Base-by-base conservation (phyloP, 53 echinoderm and acorn worm species). In the Temnopleurus reevesii region DNA sequence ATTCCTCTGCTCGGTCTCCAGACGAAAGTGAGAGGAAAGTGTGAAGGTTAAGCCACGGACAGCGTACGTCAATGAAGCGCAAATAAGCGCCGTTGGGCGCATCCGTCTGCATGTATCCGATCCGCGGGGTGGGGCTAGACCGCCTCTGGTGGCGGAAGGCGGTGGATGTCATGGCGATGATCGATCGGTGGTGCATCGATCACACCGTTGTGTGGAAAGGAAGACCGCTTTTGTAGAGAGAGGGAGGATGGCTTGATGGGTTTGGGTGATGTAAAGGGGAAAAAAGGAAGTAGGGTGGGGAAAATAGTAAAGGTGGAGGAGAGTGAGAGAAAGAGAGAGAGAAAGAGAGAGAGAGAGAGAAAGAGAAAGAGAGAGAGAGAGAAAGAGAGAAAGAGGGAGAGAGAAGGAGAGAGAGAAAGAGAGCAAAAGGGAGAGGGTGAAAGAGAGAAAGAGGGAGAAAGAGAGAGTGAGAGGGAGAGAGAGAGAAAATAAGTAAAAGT, bases 111-210 rank as follows among this genome's bases (percentile, higher is more conserved):
- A 21, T 71, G 71, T 71, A 71, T 71, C 71, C n/a, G 71, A 71
- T 71, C 71, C 41, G 71, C 19, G 41, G 71, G 71, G 23, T 3
- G 60, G 30, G 0, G 30, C 29, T 30, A 35, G 15, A 29, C 33
- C 41, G 41, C 71, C 41, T 7, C 8, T 41, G 21, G 71, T 43
- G 71, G 41, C 71, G 71, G 71, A 71, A 71, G 71, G 19, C 38
- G 41, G 41, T 7, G 41, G 71, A 71, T 38, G 71, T 71, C 41
- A 41, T 21, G 71, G 4, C 2, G 71, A 71, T 71, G 71, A 71
- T 71, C 71, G 71, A 71, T 71, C 71, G 71, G 21, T 71, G 71
- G 71, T 71, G 21, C 71, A 71, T 71, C n/a, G n/a, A n/a, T n/a
- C 71, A 71, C 71, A 71, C 71, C 10, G 41, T 36, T 71, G 71